Percentiles rank a stretch among this genome's conserved stretches.
phyloP scores from a whole-genome alignment of 2,888 invertebrate species.

The Adelognathus sp. region DNA sequence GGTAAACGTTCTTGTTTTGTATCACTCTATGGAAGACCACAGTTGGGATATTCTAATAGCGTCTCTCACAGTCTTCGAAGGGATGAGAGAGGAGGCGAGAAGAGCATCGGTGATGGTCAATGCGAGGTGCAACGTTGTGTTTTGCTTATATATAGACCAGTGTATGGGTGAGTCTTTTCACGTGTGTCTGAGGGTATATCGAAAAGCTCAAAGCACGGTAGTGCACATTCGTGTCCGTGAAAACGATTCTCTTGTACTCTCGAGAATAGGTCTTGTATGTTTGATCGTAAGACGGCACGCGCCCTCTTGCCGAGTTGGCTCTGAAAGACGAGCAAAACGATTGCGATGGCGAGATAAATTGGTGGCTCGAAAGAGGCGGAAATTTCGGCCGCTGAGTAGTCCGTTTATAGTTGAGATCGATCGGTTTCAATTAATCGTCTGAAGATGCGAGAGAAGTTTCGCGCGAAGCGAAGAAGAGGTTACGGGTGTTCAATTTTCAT shows the following conservation, averaged over 20 bases:
- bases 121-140: background rate
- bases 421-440: background rate
- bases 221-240: background rate
- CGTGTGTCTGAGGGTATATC: background rate
- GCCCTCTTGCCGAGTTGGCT: conserved; percentile 9
- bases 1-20: background rate
- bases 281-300: conserved; percentile 31
- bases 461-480: too few species aligned
- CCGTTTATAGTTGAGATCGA: conserved; percentile 16
- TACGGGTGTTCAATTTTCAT: too few species aligned
- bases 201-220: background rate
- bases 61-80: background rate
- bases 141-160: background rate
- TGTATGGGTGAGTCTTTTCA: background rate
- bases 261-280: background rate
- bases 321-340: conserved; percentile 28
- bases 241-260: conserved; percentile 12
- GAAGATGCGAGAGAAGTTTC: too few species aligned
- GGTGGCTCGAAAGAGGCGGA: conserved; percentile 12
- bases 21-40: too few species aligned
- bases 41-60: conserved; percentile 24
- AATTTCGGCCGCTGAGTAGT: background rate
- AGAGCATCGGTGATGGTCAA: background rate
- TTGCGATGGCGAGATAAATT: conserved; percentile 41
- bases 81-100: background rate